Percentiles rank a stretch among this genome's conserved stretches.
Conservation (phyloP, 2,888 invertebrate genomes). For the Anaspis maculata region DNA sequence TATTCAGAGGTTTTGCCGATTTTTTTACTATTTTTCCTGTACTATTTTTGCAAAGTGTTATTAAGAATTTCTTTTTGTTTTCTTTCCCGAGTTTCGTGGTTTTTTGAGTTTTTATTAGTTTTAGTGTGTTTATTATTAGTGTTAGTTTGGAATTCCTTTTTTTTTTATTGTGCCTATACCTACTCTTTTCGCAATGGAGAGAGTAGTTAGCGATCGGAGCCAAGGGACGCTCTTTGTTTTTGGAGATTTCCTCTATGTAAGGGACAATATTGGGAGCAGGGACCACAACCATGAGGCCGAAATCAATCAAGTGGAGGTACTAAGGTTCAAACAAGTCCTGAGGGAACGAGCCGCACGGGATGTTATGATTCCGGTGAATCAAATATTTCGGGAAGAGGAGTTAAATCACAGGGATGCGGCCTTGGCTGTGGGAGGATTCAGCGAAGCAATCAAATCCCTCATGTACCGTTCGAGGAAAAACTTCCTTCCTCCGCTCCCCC, state of each 20-base stretch:
- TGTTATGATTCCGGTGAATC: not conserved
- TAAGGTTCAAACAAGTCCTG: not conserved
- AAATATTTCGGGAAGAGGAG: not conserved
- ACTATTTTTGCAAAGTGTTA: no score
- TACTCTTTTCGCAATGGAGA: not conserved
- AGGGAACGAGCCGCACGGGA: not conserved
- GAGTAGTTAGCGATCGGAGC: not conserved
- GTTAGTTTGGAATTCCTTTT: no score
- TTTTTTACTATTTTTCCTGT: no score
- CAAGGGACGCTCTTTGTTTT: not conserved
- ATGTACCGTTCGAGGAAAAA: not conserved
- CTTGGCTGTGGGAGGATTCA: not conserved
- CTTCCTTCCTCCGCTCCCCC: not conserved
- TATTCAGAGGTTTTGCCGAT: no score
- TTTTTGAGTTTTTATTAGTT: no score
- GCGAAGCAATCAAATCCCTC: not conserved
- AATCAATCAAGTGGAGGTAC: not conserved
- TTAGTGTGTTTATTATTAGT: no score
- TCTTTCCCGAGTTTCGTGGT: no score
- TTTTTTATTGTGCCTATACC: no score
- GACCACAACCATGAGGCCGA: not conserved
- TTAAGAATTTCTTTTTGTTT: no score
- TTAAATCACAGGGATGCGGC: not conserved
- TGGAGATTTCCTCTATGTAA: not conserved
- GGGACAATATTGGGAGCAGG: not conserved